Conservation (phyloP, 1,140 invertebrate species). For the Diprion similis region DNA sequence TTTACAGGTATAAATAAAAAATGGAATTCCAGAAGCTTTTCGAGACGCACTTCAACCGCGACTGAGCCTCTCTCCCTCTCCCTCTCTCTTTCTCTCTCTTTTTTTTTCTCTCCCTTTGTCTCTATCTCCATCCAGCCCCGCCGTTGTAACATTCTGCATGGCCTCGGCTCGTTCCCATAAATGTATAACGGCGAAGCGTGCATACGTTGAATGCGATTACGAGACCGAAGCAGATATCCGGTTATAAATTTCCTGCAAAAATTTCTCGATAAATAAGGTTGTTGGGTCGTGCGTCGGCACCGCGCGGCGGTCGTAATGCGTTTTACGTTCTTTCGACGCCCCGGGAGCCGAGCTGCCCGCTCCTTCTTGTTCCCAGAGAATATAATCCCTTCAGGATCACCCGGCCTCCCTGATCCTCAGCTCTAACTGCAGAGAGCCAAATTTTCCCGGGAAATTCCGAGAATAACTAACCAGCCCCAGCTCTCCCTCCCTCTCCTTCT, state of each 20-base stretch:
- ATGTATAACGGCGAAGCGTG: background rate
- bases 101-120: slow-evolving; percentile 4
- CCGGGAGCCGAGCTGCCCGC: too few relatives aligned
- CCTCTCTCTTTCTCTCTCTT: slow-evolving; percentile 17
- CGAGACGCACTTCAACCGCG: background rate
- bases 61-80: background rate
- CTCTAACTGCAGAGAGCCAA: background rate
- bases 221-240: background rate
- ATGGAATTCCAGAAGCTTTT: background rate
- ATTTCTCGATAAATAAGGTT: background rate
- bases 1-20: background rate
- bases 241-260: background rate
- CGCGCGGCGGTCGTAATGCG: background rate
- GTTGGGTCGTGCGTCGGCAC: background rate
- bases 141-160: slow-evolving; percentile 17
- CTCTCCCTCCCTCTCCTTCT: slow-evolving; percentile 14
- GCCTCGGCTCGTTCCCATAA: slow-evolving; percentile 16
- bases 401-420: background rate
- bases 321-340: background rate
- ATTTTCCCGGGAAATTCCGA: background rate
- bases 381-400: background rate
- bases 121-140: slow-evolving; percentile 4
- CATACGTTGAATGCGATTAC: background rate
- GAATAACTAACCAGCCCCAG: slow-evolving; percentile 18
- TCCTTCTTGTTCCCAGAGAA: too few relatives aligned